These are phyloP conservation scores for Chloroclystis v-ata DNA, from an alignment of 2,888 invertebrate genomes.

Conservation along the genomic window DNA sequence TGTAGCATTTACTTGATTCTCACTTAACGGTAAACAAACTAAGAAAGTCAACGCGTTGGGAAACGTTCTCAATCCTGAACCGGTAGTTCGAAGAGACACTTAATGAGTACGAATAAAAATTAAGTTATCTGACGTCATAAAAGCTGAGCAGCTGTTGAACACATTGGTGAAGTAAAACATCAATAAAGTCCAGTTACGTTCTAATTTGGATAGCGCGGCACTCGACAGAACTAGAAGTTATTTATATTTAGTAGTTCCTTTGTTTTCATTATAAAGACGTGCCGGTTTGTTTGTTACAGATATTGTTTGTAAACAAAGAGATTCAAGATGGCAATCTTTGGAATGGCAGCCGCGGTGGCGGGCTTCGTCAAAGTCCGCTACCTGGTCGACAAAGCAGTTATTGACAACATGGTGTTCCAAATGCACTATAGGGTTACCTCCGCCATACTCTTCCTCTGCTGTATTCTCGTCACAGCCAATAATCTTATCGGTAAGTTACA, in stretches of 20 bases:
- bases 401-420: conserved; percentile 93
- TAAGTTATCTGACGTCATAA: conserved; percentile 41
- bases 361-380: conserved; percentile 94
- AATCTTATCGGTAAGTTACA: conserved; percentile 90
- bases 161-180: conserved; percentile 57
- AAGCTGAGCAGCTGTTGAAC: conserved; percentile 47
- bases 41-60: conserved; percentile 35
- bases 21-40: conserved; percentile 45
- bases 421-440: conserved; percentile 93
- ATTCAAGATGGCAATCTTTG: conserved; percentile 85
- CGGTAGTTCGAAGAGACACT: conserved; percentile 35
- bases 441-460: conserved; percentile 90
- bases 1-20: conserved; percentile 33
- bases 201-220: conserved; percentile 64
- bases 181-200: conserved; percentile 62
- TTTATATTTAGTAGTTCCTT: conserved; percentile 58
- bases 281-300: conserved; percentile 43
- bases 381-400: conserved; percentile 91
- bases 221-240: conserved; percentile 51
- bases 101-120: conserved; percentile 35
- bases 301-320: conserved; percentile 47
- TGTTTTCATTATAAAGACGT: conserved; percentile 36
- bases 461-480: conserved; percentile 92
- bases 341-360: conserved; percentile 91
- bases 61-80: conserved; percentile 34